Evolutionary conservation across 2,888 invertebrate genomes (phyloP).

Genomic region (Meloe dianella): DNA sequence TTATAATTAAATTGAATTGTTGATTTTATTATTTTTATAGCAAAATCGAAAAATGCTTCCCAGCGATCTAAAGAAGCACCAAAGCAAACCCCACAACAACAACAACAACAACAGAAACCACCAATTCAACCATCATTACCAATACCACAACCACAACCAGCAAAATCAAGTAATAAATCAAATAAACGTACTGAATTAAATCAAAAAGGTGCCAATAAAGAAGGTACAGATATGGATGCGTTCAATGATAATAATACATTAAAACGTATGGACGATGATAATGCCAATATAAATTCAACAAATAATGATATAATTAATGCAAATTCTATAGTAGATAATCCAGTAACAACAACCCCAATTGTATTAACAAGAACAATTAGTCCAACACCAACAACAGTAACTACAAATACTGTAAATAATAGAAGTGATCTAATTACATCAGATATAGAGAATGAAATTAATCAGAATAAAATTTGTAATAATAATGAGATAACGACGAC

Average conservation of each 20-base stretch:
- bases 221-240: conserved; percentile 68
- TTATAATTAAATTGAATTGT: conserved; percentile 1
- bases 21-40: conserved; percentile 42
- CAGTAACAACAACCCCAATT: conserved; percentile 31
- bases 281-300: conserved; percentile 33
- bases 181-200: conserved; percentile 64
- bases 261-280: conserved; percentile 35
- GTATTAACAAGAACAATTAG: conserved; percentile 19
- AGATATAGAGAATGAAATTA: neutral
- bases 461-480: conserved; percentile 22
- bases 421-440: conserved; percentile 1
- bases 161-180: conserved; percentile 61
- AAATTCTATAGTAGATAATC: conserved; percentile 35
- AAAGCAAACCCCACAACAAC: conserved; percentile 34
- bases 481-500: conserved; percentile 16
- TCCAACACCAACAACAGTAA: conserved; percentile 17
- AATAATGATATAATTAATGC: conserved; percentile 43
- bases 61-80: conserved; percentile 46
- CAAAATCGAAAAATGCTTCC: conserved; percentile 52
- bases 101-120: conserved; percentile 32
- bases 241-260: conserved; percentile 56
- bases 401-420: conserved; percentile 3
- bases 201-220: conserved; percentile 65
- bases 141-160: conserved; percentile 56
- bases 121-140: conserved; percentile 31